Conservation (phyloP, 2,113 vertebrate genomes). For the Serinus canaria region DNA sequence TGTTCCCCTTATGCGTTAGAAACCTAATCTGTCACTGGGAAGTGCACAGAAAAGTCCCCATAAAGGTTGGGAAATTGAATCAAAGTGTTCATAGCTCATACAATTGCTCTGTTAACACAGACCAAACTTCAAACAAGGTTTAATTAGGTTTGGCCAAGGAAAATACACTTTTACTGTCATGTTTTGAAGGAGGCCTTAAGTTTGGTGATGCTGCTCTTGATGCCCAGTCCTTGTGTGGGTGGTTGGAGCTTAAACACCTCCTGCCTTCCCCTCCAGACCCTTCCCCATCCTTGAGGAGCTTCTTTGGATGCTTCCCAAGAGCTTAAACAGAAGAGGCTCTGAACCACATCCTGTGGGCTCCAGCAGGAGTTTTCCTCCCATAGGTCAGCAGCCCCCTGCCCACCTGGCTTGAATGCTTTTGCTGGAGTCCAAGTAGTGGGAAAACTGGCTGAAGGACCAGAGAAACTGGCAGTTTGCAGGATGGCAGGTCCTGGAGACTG, state of each 20-base stretch:
- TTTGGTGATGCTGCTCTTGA: accelerated
- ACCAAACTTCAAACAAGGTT: background rate
- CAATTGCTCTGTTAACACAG: background rate
- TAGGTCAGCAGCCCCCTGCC: background rate
- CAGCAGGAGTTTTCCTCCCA: background rate
- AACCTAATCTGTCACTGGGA: background rate
- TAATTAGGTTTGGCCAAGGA: background rate
- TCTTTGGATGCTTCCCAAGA: background rate
- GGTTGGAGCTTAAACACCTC: background rate
- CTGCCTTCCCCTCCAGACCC: background rate
- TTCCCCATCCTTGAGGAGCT: background rate
- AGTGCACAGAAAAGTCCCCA: background rate
- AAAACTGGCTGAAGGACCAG: background rate
- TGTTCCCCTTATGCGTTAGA: slow-evolving; percentile 26
- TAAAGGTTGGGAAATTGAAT: slow-evolving; percentile 30
- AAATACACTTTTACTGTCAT: background rate
- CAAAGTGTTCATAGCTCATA: background rate
- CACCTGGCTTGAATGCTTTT: background rate
- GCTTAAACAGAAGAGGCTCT: background rate
- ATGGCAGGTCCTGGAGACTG: background rate
- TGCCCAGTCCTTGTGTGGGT: background rate
- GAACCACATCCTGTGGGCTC: background rate
- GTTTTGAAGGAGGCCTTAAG: background rate
- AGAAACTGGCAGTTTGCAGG: background rate
- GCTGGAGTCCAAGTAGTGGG: background rate